phyloP scores from a whole-genome alignment of 1,140 invertebrate genomes.

The Hyles vespertilio region DNA sequence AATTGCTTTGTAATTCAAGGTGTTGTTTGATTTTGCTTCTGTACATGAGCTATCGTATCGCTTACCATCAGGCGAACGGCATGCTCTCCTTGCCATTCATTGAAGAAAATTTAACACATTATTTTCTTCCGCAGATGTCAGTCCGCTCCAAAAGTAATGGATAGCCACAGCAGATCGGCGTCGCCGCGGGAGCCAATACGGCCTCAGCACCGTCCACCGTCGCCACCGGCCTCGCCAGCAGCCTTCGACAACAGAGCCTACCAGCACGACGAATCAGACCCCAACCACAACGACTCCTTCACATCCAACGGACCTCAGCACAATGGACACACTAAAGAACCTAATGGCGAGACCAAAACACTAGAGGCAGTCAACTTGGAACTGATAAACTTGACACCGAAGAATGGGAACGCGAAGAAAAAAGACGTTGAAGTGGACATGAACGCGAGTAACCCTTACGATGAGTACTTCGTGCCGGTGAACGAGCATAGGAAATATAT shows the following conservation, averaged over 20 bases:
- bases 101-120: not conserved
- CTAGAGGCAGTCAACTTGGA: conserved; percentile 87
- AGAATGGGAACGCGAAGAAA: conserved; percentile 77
- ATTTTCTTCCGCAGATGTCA: conserved; percentile 58
- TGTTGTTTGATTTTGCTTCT: too few relatives aligned
- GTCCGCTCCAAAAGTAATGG: conserved; percentile 66
- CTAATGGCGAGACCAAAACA: conserved; percentile 58
- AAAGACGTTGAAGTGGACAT: conserved; percentile 84
- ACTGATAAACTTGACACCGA: conserved; percentile 85
- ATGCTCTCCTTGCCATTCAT: too few relatives aligned
- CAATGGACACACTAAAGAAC: conserved; percentile 56
- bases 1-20: too few relatives aligned
- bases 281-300: conserved; percentile 66
- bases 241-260: conserved; percentile 66
- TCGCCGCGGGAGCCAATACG: conserved; percentile 56
- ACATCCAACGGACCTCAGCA: conserved; percentile 46
- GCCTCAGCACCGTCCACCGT: conserved; percentile 58
- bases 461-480: conserved; percentile 89
- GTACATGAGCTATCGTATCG: too few relatives aligned
- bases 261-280: conserved; percentile 60
- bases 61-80: too few relatives aligned
- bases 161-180: conserved; percentile 68
- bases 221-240: conserved; percentile 46
- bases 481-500: conserved; percentile 90
- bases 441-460: conserved; percentile 81